Base-by-base conservation (phyloP, 1,140 invertebrate species). In the Euura saliciscinereae region DNA sequence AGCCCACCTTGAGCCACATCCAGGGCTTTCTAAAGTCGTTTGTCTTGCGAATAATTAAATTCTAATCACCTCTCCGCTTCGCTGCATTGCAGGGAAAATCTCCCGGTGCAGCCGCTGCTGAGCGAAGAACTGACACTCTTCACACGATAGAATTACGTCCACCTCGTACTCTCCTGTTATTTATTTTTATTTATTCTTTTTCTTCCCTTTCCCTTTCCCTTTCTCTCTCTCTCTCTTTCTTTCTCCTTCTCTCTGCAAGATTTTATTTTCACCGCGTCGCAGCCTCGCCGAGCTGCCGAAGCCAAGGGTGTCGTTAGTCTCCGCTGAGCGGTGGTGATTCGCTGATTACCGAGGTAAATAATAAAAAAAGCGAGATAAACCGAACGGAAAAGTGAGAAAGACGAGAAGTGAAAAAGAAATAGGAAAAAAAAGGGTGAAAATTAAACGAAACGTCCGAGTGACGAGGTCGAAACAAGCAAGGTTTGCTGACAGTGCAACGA, bases 31-130 rank as follows among this genome's bases (percentile, higher is more conserved):
- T 51, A 51, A 51, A 51, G 46, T 51, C 46, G 46, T 51, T 51
- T 51, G 46, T 51, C 46, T 51, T 51, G 46, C 46, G 46, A 51
- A 51, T 51, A 51, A 51, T 51, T 51, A 51, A 51, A 51, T 51
- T 51, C 46, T 51, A 51, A 51, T 51, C 46, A 51, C 46, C 46
- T 1, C 46, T 51, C 46, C 46, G 46, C 46, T n/a, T 51, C 46
- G 46, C 2, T 51, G 46, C 46, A 51, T 51, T 51, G 46, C 46
- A 51, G 46, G 7, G 46, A 51, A 51, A 51, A 51, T 51, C 46
- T 28, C 28, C 46, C 11, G 46, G 46, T 2, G 46, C 7, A 2
- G 46, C 7, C 7, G 46, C 7, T 7, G 46, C 7, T 8, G 2
- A n/a, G n/a, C 28, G 46, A 51, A n/a, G 46, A n/a, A n/a, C 46